phyloP scores from a whole-genome alignment of 2,113 vertebrate species.

The Tragelaphus imberbis region DNA sequence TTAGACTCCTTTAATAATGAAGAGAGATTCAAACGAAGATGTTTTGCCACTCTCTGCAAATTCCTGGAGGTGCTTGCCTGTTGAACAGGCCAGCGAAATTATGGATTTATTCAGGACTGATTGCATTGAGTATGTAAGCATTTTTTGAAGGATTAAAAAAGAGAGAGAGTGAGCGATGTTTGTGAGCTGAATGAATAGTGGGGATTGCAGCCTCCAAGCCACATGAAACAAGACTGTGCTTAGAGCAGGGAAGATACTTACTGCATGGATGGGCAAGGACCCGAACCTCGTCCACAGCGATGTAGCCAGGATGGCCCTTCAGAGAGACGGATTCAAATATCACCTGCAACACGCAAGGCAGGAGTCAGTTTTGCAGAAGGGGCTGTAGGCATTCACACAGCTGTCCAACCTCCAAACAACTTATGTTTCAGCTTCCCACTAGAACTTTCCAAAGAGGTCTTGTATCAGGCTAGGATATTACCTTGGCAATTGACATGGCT shows the following conservation, averaged over 20 bases:
- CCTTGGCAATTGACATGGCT: not conserved
- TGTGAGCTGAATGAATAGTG: conserved; percentile 34
- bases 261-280: conserved; percentile 97
- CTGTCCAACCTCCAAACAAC: not conserved
- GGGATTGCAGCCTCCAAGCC: not conserved
- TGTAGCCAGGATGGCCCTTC: conserved; percentile 94
- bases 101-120: conserved; percentile 66
- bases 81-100: conserved; percentile 50
- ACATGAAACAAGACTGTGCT: fast-evolving
- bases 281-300: conserved; percentile 95
- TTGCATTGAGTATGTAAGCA: conserved; percentile 55
- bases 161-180: conserved; percentile 3
- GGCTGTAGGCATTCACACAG: not conserved
- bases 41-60: conserved; percentile 58
- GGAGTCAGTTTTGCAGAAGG: conserved; percentile 24
- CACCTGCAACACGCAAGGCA: conserved; percentile 84
- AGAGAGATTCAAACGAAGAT: conserved; percentile 49
- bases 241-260: conserved; percentile 78
- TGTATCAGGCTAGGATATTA: fast-evolving
- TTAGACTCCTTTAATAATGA: conserved; percentile 62
- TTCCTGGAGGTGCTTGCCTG: conserved; percentile 43
- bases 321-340: conserved; percentile 96
- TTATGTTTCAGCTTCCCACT: not conserved
- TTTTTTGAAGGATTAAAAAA: conserved; percentile 51
- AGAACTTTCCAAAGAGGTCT: not conserved